phyloP scores from a whole-genome alignment of 1,140 invertebrate species.

The Achatina immaculata region DNA sequence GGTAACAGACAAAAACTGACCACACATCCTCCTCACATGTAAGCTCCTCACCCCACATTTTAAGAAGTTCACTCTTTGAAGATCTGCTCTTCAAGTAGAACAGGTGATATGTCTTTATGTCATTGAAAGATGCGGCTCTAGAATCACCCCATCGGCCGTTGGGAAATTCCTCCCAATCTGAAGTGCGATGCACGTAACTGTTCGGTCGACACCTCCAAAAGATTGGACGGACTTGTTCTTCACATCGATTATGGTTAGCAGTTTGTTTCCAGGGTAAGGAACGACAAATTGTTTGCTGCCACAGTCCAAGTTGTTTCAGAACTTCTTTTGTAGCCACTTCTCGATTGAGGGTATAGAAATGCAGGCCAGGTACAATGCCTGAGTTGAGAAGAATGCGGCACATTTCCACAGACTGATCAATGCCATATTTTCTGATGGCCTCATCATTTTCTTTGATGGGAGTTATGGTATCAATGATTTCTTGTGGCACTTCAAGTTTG shows the following conservation, averaged over 20 bases:
- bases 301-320: conserved; percentile 75
- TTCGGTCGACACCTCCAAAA: conserved; percentile 77
- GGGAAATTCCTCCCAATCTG: conserved; percentile 78
- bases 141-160: conserved; percentile 78
- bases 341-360: conserved; percentile 80
- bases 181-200: conserved; percentile 76
- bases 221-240: conserved; percentile 76
- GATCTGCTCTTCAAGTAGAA: conserved; percentile 74
- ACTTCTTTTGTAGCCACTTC: conserved; percentile 76
- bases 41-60: conserved; percentile 76
- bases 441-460: conserved; percentile 78
- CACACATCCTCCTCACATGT: conserved; percentile 75
- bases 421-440: conserved; percentile 76
- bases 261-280: conserved; percentile 76
- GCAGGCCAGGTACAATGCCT: conserved; percentile 74
- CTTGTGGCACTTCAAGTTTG: conserved; percentile 75
- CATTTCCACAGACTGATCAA: conserved; percentile 74
- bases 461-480: conserved; percentile 74
- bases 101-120: conserved; percentile 77
- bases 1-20: conserved; percentile 75
- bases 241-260: conserved; percentile 72
- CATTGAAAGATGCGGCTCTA: conserved; percentile 76
- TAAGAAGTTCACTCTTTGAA: conserved; percentile 72
- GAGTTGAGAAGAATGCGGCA: conserved; percentile 74
- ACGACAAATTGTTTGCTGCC: conserved; percentile 71